Evolutionary conservation across 2,888 invertebrate species (phyloP).

Genomic region (Melieria omissa): DNA sequence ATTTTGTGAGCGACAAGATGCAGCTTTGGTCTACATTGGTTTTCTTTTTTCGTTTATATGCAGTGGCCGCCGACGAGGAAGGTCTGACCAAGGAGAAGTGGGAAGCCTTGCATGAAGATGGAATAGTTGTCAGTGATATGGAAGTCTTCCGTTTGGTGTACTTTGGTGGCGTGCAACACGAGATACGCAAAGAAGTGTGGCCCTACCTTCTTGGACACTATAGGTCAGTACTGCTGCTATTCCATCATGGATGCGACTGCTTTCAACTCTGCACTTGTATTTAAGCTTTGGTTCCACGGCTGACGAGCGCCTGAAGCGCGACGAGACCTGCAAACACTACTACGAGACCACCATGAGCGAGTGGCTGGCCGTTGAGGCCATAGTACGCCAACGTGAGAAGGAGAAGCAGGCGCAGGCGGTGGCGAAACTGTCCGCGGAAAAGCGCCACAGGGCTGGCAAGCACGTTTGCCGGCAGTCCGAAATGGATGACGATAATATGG

Average conservation of each 20-base stretch:
- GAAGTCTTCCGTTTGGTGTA: conserved; percentile 88
- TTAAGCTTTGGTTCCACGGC: conserved; percentile 75
- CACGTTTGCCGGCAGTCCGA: conserved; percentile 58
- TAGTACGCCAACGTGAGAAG: conserved; percentile 83
- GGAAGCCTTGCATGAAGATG: conserved; percentile 75
- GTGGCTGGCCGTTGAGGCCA: conserved; percentile 95
- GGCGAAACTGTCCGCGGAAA: conserved; percentile 71
- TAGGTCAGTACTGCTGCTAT: conserved; percentile 65
- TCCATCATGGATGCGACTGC: neutral
- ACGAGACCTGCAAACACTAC: conserved; percentile 75
- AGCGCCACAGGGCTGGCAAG: conserved; percentile 51
- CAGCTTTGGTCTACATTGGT: neutral
- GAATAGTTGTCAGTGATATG: conserved; percentile 72
- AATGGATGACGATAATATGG: conserved; percentile 69
- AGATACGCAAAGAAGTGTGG: conserved; percentile 84
- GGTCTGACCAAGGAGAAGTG: conserved; percentile 84
- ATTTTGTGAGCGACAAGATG: too few species aligned
- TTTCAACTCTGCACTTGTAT: neutral
- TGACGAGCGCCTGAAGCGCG: conserved; percentile 74
- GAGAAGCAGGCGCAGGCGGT: conserved; percentile 86
- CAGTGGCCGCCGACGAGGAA: conserved; percentile 73
- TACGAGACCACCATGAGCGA: conserved; percentile 94
- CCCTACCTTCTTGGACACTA: conserved; percentile 90
- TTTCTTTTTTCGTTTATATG: conserved; percentile 46
- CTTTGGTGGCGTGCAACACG: conserved; percentile 86